Percentiles rank a stretch among this genome's conserved stretches.
phyloP scores from a whole-genome alignment of 2,888 invertebrate species.

The Eilema griseolum region DNA sequence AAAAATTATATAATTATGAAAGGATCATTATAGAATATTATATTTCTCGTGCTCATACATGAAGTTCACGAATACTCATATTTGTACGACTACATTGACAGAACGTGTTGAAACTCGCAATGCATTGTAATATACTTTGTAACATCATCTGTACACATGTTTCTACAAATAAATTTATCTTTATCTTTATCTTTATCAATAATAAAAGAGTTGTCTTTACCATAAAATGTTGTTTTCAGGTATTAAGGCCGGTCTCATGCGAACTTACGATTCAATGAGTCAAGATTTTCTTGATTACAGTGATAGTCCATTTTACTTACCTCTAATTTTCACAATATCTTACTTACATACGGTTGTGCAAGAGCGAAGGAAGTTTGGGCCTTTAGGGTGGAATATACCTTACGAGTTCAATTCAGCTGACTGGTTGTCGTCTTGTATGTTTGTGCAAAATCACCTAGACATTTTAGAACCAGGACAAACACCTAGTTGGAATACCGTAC shows the following conservation, averaged over 20 bases:
- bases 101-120: too few species aligned
- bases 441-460: conserved; percentile 95
- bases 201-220: not conserved
- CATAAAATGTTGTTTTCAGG: conserved; percentile 75
- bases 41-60: too few species aligned
- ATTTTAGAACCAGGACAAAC: conserved; percentile 91
- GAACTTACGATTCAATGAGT: conserved; percentile 93
- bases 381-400: conserved; percentile 97
- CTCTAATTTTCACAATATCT: conserved; percentile 93
- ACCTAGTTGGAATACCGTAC: conserved; percentile 92
- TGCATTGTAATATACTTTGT: too few species aligned
- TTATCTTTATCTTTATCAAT: too few species aligned
- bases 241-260: conserved; percentile 92
- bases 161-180: too few species aligned
- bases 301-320: conserved; percentile 92
- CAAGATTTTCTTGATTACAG: conserved; percentile 95
- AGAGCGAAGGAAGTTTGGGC: conserved; percentile 94
- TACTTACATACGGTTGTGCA: conserved; percentile 96
- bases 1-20: too few species aligned
- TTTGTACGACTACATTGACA: too few species aligned
- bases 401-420: conserved; percentile 97
- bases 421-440: conserved; percentile 94
- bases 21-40: too few species aligned
- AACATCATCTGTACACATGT: too few species aligned
- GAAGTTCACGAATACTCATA: too few species aligned